phyloP scores from a whole-genome alignment of 2,797 vertebrate genomes.

The Siniperca undulata region DNA sequence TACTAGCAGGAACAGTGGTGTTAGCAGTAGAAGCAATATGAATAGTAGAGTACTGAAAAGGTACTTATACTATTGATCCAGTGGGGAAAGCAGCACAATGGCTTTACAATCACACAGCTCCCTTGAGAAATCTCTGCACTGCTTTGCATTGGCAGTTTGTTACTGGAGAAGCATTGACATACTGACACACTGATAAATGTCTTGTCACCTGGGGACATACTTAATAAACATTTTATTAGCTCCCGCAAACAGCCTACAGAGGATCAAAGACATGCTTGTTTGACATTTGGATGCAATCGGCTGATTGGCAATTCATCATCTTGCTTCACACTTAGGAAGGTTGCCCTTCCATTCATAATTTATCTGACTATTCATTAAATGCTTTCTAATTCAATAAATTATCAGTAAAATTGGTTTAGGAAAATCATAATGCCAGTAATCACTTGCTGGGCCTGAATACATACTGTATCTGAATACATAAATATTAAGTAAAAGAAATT shows the following conservation, averaged over 20 bases:
- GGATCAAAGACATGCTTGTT: constrained; percentile 65
- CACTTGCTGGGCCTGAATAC: constrained; percentile 36
- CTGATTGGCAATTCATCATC: constrained; percentile 75
- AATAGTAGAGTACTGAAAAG: not conserved
- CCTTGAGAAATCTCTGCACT: constrained; percentile 42
- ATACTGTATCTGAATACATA: constrained; percentile 41
- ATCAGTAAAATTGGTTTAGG: constrained; percentile 54
- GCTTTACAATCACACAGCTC: constrained; percentile 29
- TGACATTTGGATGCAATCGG: constrained; percentile 67
- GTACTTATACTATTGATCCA: constrained; percentile 42
- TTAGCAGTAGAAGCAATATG: not conserved
- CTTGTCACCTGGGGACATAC: constrained; percentile 54
- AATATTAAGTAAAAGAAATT: constrained; percentile 41
- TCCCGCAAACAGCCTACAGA: constrained; percentile 39
- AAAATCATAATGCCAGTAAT: constrained; percentile 53
- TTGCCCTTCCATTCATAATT: constrained; percentile 43
- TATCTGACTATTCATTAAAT: constrained; percentile 40
- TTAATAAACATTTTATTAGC: constrained; percentile 75
- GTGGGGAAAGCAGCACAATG: constrained; percentile 13
- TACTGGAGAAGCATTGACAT: constrained; percentile 48
- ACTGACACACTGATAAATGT: constrained; percentile 66
- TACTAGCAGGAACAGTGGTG: not conserved
- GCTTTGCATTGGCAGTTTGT: constrained; percentile 57
- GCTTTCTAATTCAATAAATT: constrained; percentile 53
- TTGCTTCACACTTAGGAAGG: constrained; percentile 30